Percentiles rank a stretch among this genome's conserved stretches.
Evolutionary conservation across 2,888 invertebrate genomes (phyloP).

Genomic region (Eulithis prunata): DNA sequence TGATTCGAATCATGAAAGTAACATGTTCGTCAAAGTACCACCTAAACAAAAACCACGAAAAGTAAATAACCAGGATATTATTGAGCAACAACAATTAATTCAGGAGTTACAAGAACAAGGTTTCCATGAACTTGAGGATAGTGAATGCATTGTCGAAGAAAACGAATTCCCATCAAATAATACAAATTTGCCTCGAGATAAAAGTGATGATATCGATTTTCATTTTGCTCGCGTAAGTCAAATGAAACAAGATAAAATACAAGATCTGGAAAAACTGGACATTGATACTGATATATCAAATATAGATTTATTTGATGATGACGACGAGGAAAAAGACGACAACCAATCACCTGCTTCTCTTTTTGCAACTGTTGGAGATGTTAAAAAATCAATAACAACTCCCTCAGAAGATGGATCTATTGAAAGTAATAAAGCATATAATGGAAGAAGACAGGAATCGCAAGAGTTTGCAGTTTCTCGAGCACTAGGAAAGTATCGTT

Average conservation of each 20-base stretch:
- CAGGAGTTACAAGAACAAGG: constrained; percentile 79
- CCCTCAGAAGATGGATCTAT: constrained; percentile 85
- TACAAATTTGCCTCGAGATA: constrained; percentile 68
- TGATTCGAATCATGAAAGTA: constrained; percentile 86
- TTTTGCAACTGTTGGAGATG: constrained; percentile 90
- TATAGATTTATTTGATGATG: constrained; percentile 84
- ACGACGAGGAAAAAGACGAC: constrained; percentile 84
- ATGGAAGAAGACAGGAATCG: constrained; percentile 91
- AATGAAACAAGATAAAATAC: constrained; percentile 78
- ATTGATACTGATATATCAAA: constrained; percentile 86
- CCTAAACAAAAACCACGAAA: constrained; percentile 75
- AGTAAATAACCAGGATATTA: constrained; percentile 77
- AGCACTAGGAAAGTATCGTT: constrained; percentile 91
- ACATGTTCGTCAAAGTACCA: constrained; percentile 86
- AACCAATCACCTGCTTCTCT: constrained; percentile 86
- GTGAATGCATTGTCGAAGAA: constrained; percentile 68
- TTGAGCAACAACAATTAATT: constrained; percentile 78
- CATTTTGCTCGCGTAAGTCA: constrained; percentile 83
- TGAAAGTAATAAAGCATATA: constrained; percentile 82
- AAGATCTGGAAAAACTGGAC: constrained; percentile 80
- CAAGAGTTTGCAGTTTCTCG: constrained; percentile 94
- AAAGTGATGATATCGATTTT: constrained; percentile 80
- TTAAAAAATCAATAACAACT: constrained; percentile 84
- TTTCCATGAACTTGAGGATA: constrained; percentile 66
- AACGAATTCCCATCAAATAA: constrained; percentile 55